A percentile compares a stretch with the other conserved stretches of the same genome.
phyloP scores from a whole-genome alignment of 1,140 invertebrate genomes.

The Teleogryllus occipitalis region DNA sequence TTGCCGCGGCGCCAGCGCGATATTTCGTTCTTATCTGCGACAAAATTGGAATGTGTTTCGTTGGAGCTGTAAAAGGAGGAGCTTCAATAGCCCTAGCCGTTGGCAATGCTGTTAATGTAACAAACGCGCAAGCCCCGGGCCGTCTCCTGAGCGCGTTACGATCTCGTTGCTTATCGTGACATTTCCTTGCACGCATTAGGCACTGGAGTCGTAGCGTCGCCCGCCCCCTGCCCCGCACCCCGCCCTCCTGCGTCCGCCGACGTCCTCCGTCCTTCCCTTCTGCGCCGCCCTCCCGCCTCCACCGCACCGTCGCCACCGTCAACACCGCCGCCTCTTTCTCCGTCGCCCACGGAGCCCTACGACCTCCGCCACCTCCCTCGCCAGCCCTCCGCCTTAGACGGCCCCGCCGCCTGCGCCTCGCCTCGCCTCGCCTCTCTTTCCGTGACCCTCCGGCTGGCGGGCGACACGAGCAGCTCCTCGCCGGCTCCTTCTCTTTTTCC shows the following conservation, averaged over 20 bases:
- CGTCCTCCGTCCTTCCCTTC: background rate
- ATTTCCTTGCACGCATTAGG: slow-evolving; percentile 3
- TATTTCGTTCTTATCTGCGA: slow-evolving; percentile 1
- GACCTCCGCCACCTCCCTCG: too few species aligned
- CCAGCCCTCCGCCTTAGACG: too few species aligned
- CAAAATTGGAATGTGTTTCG: slow-evolving; percentile 4
- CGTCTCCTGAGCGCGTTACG: background rate
- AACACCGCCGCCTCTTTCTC: too few species aligned
- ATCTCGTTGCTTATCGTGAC: background rate
- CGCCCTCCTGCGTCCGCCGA: background rate
- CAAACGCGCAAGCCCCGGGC: background rate
- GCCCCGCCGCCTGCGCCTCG: too few species aligned
- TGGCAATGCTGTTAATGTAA: background rate
- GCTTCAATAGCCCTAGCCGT: background rate
- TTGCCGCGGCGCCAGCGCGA: background rate
- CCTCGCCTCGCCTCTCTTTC: too few species aligned
- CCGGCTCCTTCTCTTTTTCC: background rate
- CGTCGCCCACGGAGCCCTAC: too few species aligned
- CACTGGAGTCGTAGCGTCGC: background rate
- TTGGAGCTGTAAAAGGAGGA: slow-evolving; percentile 3
- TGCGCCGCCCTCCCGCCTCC: too few species aligned
- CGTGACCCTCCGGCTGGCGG: background rate
- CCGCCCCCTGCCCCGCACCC: too few species aligned
- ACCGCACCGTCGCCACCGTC: too few species aligned
- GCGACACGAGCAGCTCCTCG: background rate